Base-by-base conservation (phyloP, 2,888 invertebrate genomes). In the Drosophila buzzatii region DNA sequence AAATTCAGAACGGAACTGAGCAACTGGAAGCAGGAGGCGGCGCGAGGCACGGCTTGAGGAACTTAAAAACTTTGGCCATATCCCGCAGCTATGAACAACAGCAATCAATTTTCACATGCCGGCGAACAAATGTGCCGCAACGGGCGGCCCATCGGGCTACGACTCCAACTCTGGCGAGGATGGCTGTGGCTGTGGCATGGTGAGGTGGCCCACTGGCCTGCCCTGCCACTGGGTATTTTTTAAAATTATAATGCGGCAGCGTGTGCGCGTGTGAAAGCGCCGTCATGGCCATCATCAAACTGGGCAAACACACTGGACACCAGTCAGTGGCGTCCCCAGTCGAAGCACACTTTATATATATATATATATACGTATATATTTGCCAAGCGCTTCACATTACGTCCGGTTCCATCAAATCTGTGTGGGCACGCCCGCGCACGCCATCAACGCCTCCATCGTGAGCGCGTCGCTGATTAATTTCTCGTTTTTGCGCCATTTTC, bases 401-500 rank as follows among this genome's bases (percentile, higher is more conserved):
- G 79, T 78, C 75, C 79, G 67, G 78, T 75, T 79, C 70, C 70
- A 81, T 78, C 79, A 82, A 89, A 81, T 79, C 60, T 61, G 53
- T 37, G 53, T 10, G 60, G 49, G 3, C 56, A 75, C 79, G 61
- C 76, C 75, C 14, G 20, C 73, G 76, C 27, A 31, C 47, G n/a
- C 49, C 49, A 49, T 70, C 64, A 64, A 51, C 58, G 33, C 58
- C 61, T 27, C 45, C 49, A 47, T 56, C 53, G 70, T 69, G 37
- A 41, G 39, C 55, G 55, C 39, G 60, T 59, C 81, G 69, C 88
- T 87, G 85, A 91, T 91, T 91, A 90, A 90, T 91, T 84, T 88
- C 90, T 91, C 90, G 88, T 91, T 91, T 91, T 91, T 90, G 81
- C 87, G 82, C 84, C 90, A 91, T 91, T 91, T 90, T 82, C 83